Evolutionary conservation across 1,140 invertebrate species (phyloP), one percentile per base, ranked within the genome.

Genomic region (Brachionus plicatilis): DNA sequence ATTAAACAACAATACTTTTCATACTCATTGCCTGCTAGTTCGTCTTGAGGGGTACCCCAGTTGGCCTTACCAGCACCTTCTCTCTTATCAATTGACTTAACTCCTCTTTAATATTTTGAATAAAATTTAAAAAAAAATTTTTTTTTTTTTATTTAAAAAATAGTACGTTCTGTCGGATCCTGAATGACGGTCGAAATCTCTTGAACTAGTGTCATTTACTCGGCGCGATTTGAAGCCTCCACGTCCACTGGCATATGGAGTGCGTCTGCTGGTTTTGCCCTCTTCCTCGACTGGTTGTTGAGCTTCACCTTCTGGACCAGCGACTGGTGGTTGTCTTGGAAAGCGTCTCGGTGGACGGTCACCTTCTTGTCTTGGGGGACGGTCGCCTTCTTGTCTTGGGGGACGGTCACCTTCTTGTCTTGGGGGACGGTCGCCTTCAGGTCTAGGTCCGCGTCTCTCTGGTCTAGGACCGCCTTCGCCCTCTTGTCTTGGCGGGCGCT

Each of bases 151-250:
- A 29, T 6, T 37, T 17, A 24, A 14, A 12, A 68, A 68, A n/a
- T 4, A 14, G 14, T 72, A 72, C 68, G 79, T 82, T 68, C 43
- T 82, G 11, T 82, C 79, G 12, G 53, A 65, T 41, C 79, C 79
- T 65, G 79, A 82, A 33, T 82, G 79, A 65, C 79, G 79, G 20
- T 82, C 79, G 43, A 82, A 82, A 45, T 82, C 72, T 76, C 72
- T 76, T 47, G 33, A 20, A 9, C 43, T 37, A 9, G 33, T 72
- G n/a, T 72, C 68, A 17, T 72, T 72, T 20, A 43, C 68, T 7
- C 68, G 76, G 24, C 76, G 76, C n/a, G 45, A 41, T 60, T 17
- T 65, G 43, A 29, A 29, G 8, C 79, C 53, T 29, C 33, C 53
- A 8, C 41, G 53, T 65, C 79, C 79, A 82, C 29, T 43, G n/a